phyloP scores from a whole-genome alignment of 1,140 invertebrate species.

The Lucilia cuprina region DNA sequence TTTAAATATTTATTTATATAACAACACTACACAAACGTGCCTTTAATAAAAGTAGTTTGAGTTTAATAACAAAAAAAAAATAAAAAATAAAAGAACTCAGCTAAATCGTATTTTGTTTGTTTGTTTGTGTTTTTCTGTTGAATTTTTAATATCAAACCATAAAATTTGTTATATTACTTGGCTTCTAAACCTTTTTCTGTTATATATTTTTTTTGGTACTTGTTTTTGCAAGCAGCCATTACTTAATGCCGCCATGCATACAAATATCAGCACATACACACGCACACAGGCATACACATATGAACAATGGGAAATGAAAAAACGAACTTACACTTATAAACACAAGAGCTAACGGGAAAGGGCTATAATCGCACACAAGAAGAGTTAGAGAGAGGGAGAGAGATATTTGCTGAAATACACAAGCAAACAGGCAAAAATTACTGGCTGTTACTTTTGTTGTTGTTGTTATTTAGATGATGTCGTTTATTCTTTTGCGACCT shows the following conservation, averaged over 20 bases:
- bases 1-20: too few relatives aligned
- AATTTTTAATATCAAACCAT: neutral
- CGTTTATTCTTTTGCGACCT: neutral
- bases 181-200: neutral
- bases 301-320: too few relatives aligned
- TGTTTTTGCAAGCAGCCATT: neutral
- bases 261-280: neutral
- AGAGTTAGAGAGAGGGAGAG: too few relatives aligned
- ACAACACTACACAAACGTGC: too few relatives aligned
- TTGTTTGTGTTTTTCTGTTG: neutral
- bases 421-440: neutral
- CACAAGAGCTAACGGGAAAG: too few relatives aligned
- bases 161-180: neutral
- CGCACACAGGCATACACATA: neutral
- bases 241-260: neutral
- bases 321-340: too few relatives aligned
- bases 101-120: neutral
- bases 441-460: slow-evolving; percentile 1
- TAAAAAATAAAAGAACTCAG: too few relatives aligned
- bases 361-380: too few relatives aligned
- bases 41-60: too few relatives aligned
- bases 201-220: too few relatives aligned
- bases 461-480: neutral
- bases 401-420: too few relatives aligned
- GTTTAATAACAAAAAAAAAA: too few relatives aligned